Evolutionary conservation across 2,888 invertebrate species (phyloP).

Genomic region (Andrena praecox): DNA sequence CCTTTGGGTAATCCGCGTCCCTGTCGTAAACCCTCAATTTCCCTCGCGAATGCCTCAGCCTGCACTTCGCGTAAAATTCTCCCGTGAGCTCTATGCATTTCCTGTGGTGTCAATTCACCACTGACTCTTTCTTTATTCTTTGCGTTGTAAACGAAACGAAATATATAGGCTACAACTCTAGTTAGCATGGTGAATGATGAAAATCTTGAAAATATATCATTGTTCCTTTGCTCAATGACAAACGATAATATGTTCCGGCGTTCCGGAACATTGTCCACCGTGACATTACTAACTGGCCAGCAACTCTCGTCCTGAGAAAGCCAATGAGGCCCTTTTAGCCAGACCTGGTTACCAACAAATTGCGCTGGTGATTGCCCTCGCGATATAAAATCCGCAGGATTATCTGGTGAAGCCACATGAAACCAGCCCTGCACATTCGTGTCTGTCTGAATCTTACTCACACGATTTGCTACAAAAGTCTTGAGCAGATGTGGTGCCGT

Average conservation of each 20-base stretch:
- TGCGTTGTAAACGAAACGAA: background rate
- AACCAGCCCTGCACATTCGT: background rate
- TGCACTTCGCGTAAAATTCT: background rate
- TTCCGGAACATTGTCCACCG: background rate
- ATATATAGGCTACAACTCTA: conserved; percentile 12
- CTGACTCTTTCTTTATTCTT: background rate
- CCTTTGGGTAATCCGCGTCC: no score
- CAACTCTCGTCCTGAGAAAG: background rate
- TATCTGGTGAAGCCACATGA: background rate
- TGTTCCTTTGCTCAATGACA: no score
- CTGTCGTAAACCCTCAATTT: background rate
- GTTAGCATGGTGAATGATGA: background rate
- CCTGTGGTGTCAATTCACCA: background rate
- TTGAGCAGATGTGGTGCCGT: background rate
- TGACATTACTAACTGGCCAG: background rate
- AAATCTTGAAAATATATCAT: background rate
- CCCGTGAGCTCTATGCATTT: background rate
- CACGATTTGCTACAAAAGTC: background rate
- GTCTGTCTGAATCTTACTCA: background rate
- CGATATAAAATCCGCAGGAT: background rate
- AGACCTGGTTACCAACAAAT: background rate
- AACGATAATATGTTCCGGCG: background rate
- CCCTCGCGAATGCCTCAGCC: background rate
- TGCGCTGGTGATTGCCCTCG: background rate
- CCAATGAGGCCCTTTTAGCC: background rate